phyloP scores from a whole-genome alignment of 2,797 vertebrate species.

The Percopsis omiscomaycus region DNA sequence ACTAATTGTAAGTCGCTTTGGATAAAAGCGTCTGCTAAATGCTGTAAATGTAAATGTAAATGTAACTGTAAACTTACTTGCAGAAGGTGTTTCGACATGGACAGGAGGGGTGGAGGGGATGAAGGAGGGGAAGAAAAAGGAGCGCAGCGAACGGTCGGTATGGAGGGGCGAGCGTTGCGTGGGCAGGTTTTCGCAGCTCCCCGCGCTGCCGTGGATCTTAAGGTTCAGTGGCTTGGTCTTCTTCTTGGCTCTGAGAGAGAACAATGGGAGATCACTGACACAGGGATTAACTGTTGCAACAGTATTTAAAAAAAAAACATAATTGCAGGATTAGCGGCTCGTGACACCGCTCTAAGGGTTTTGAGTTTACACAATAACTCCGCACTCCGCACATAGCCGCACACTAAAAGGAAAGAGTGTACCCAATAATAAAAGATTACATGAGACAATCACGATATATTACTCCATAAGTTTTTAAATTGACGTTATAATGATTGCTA shows the following conservation, averaged over 20 bases:
- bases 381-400: too few relatives aligned
- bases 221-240: slow-evolving; percentile 97
- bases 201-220: slow-evolving; percentile 96
- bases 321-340: slow-evolving; percentile 5
- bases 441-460: too few relatives aligned
- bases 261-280: slow-evolving; percentile 8
- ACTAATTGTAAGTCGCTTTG: too few relatives aligned
- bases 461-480: too few relatives aligned
- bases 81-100: slow-evolving; percentile 88
- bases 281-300: not conserved
- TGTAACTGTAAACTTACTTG: too few relatives aligned
- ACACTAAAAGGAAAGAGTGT: too few relatives aligned
- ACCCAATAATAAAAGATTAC: too few relatives aligned
- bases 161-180: slow-evolving; percentile 92
- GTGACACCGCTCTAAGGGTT: not conserved
- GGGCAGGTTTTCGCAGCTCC: slow-evolving; percentile 97
- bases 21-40: too few relatives aligned
- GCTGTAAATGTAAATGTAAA: too few relatives aligned
- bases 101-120: slow-evolving; percentile 95
- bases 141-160: slow-evolving; percentile 89
- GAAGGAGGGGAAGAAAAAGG: slow-evolving; percentile 94
- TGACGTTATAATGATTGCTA: too few relatives aligned
- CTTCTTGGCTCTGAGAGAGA: slow-evolving; percentile 87
- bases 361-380: not conserved
- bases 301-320: not conserved